These are phyloP conservation scores for Tenthredo notha DNA, from an alignment of 2,888 invertebrate species.

Conservation along the genomic window DNA sequence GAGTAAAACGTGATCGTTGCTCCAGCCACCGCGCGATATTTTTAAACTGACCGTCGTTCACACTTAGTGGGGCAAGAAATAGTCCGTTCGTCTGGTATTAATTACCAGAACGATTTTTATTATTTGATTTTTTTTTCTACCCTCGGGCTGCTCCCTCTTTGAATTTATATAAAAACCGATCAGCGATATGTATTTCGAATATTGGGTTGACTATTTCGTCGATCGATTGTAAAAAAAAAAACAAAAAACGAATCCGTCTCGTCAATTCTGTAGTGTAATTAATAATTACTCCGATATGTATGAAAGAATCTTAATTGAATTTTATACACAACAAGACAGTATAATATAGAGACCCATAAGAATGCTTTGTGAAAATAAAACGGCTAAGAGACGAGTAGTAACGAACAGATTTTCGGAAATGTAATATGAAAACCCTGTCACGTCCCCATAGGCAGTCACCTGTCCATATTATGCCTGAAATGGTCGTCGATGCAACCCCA, in stretches of 20 bases:
- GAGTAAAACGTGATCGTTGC: background rate
- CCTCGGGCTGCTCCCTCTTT: background rate
- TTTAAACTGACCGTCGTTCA: background rate
- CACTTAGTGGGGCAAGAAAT: background rate
- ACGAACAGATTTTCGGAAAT: background rate
- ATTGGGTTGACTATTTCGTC: background rate
- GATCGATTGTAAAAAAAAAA: background rate
- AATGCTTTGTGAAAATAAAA: background rate
- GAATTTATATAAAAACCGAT: background rate
- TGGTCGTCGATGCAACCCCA: background rate
- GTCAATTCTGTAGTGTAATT: background rate
- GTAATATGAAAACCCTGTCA: conserved; percentile 17
- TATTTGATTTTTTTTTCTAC: background rate
- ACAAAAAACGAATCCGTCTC: background rate
- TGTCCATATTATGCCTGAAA: conserved; percentile 39
- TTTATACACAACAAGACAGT: background rate
- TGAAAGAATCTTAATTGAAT: background rate
- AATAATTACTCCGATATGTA: background rate
- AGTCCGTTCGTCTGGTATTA: background rate
- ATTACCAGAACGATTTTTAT: conserved; percentile 21
- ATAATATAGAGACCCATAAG: background rate
- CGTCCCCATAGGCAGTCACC: conserved; percentile 42
- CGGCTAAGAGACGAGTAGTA: background rate
- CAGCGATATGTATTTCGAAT: background rate
- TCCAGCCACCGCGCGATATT: conserved; percentile 2